Evolutionary conservation across 1,140 invertebrate species (phyloP).

Genomic region (Orius laevigatus): DNA sequence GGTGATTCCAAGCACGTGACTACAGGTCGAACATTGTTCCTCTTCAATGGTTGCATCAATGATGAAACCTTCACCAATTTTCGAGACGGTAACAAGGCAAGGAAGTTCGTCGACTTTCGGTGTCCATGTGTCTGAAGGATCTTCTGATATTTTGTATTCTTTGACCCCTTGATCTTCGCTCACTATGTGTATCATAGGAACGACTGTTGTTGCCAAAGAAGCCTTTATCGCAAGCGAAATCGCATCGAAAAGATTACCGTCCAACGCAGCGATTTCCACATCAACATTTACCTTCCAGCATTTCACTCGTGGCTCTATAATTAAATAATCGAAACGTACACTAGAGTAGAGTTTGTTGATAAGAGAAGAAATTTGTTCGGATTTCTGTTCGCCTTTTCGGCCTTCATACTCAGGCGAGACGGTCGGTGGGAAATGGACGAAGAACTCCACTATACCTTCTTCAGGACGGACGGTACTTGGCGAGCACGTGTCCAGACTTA

Average conservation of each 20-base stretch:
- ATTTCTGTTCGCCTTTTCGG: constrained; percentile 9
- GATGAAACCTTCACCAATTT: constrained; percentile 9
- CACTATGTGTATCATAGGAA: constrained; percentile 2
- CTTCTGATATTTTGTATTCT: constrained; percentile 6
- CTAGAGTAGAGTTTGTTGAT: constrained; percentile 6
- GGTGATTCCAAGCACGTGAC: constrained; percentile 5
- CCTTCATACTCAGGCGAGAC: constrained; percentile 1
- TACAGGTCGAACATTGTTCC: constrained; percentile 7
- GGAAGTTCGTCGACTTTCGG: constrained; percentile 9
- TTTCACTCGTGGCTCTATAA: constrained; percentile 6
- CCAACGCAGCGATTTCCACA: constrained; percentile 1
- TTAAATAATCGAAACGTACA: constrained; percentile 2
- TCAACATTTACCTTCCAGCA: constrained; percentile 12
- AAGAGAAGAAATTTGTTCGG: constrained; percentile 1
- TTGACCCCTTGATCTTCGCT: constrained; percentile 5
- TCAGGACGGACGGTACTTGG: constrained; percentile 2
- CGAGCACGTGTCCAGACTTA: constrained; percentile 7
- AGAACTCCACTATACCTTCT: constrained; percentile 8
- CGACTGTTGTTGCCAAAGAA: constrained; percentile 6
- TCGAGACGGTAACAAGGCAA: constrained; percentile 7
- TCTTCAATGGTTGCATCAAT: constrained; percentile 7
- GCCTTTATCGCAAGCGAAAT: constrained; percentile 9
- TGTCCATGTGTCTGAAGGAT: constrained; percentile 9
- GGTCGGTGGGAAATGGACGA: constrained; percentile 7
- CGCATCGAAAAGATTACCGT: constrained; percentile 11